A percentile compares a stretch with the other conserved stretches of the same genome.
Conservation (phyloP, 2,888 invertebrate genomes). For the Andricus curvator region DNA sequence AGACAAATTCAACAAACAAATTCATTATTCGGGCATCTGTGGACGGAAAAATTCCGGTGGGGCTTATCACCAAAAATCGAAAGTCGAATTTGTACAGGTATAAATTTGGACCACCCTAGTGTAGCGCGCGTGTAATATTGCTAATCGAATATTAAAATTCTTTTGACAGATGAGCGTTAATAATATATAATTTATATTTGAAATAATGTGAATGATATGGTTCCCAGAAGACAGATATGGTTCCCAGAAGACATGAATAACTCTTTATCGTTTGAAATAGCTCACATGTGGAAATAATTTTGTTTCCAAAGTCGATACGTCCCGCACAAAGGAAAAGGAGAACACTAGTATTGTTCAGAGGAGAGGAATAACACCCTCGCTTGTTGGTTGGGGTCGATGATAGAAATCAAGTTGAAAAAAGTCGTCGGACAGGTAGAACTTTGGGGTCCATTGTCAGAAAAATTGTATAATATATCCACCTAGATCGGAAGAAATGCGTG, state of each 20-base stretch:
- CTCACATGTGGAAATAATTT: slow-evolving; percentile 10
- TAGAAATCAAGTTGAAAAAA: slow-evolving; percentile 69
- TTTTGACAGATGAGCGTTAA: neutral
- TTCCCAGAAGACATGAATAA: slow-evolving; percentile 20
- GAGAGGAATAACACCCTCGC: slow-evolving; percentile 12
- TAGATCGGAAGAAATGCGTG: slow-evolving; percentile 58
- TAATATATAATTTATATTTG: neutral
- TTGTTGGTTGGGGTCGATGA: slow-evolving; percentile 46
- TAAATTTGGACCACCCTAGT: no score
- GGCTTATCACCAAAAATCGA: no score
- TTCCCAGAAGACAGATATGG: neutral
- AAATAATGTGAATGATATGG: neutral
- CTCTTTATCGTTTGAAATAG: neutral
- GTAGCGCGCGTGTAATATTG: no score
- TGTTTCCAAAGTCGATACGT: slow-evolving; percentile 32
- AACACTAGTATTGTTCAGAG: neutral
- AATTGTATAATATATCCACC: slow-evolving; percentile 49
- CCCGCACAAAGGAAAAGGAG: neutral
- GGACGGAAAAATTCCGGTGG: no score
- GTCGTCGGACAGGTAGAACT: slow-evolving; percentile 64
- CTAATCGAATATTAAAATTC: neutral
- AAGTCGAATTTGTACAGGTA: no score
- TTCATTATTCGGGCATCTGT: no score
- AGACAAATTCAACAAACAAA: no score
- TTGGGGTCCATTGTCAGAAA: slow-evolving; percentile 58